Conservation (phyloP, 35 echinoderm and acorn worm species). For the Chiridota heheva region DNA sequence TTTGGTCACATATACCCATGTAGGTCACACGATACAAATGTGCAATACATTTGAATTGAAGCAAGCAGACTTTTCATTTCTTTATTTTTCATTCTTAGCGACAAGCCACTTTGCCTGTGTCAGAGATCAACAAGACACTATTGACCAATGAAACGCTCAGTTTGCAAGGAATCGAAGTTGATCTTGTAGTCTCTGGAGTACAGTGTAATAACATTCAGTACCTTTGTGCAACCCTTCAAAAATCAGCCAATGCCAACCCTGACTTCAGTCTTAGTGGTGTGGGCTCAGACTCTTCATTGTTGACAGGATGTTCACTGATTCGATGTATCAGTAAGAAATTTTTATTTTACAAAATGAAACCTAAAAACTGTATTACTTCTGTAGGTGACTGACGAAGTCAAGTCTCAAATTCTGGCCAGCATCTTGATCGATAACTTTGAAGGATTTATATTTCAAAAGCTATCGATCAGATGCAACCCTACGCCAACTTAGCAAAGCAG, state of each 20-base stretch:
- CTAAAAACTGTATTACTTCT: no score
- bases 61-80: no score
- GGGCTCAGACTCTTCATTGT: background rate
- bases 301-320: background rate
- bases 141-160: background rate
- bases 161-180: slow-evolving; percentile 17
- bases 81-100: no score
- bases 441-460: no score
- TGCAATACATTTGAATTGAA: no score
- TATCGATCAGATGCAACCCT: no score
- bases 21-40: no score
- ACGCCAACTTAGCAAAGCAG: background rate
- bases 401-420: background rate
- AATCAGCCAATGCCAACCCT: slow-evolving; percentile 31
- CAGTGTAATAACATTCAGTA: slow-evolving; percentile 42
- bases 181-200: slow-evolving; percentile 18
- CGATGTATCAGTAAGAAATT: slow-evolving; percentile 18
- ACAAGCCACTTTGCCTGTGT: background rate
- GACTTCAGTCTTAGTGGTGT: slow-evolving; percentile 36
- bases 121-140: background rate
- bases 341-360: background rate
- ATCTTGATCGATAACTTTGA: no score
- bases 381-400: no score
- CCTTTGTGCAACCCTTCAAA: slow-evolving; percentile 48
- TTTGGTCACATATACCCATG: no score